A percentile compares a stretch with the other conserved stretches of the same genome.
phyloP scores from a whole-genome alignment of 23 tunicate genomes.

The Halocynthia aurantium region DNA sequence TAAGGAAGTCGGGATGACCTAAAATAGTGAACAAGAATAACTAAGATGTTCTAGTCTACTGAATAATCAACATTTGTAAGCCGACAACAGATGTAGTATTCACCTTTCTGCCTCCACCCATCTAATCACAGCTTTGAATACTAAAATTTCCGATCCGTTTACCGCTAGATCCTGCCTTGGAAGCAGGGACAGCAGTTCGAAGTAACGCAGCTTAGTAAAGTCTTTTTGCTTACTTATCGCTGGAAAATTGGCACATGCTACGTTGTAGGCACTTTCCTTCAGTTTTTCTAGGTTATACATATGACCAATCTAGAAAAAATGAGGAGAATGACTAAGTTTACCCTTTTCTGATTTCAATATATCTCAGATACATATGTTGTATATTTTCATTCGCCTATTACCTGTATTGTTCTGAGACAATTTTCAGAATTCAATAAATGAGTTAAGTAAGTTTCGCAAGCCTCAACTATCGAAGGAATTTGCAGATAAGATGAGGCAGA shows the following conservation, averaged over 20 bases:
- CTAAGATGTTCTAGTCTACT: too few relatives aligned
- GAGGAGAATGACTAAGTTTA: not conserved
- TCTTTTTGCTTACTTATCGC: conserved; percentile 38
- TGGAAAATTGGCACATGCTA: conserved; percentile 38
- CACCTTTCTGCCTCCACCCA: conserved; percentile 63
- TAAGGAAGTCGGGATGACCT: conserved; percentile 43
- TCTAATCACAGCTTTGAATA: conserved; percentile 40
- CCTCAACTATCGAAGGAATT: conserved; percentile 48
- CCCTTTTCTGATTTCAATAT: not conserved
- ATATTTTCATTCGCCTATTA: conserved; percentile 7
- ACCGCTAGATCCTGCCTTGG: conserved; percentile 42
- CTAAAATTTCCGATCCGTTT: conserved; percentile 16
- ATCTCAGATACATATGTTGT: not conserved
- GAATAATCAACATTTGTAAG: too few relatives aligned
- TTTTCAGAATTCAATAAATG: conserved; percentile 26
- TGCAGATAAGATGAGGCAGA: conserved; percentile 63
- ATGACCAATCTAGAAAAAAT: conserved; percentile 40
- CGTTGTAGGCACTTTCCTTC: conserved; percentile 26
- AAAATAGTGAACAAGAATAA: too few relatives aligned
- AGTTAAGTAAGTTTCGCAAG: conserved; percentile 32
- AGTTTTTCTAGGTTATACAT: conserved; percentile 33
- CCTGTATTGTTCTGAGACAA: conserved; percentile 52
- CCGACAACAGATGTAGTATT: not conserved
- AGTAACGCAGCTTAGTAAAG: conserved; percentile 38
- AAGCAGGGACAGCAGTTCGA: conserved; percentile 37